A percentile compares a stretch with the other conserved stretches of the same genome.
These are phyloP conservation scores for Thomomys bottae DNA, from an alignment of 2,113 vertebrate species.

Conservation along the genomic window DNA sequence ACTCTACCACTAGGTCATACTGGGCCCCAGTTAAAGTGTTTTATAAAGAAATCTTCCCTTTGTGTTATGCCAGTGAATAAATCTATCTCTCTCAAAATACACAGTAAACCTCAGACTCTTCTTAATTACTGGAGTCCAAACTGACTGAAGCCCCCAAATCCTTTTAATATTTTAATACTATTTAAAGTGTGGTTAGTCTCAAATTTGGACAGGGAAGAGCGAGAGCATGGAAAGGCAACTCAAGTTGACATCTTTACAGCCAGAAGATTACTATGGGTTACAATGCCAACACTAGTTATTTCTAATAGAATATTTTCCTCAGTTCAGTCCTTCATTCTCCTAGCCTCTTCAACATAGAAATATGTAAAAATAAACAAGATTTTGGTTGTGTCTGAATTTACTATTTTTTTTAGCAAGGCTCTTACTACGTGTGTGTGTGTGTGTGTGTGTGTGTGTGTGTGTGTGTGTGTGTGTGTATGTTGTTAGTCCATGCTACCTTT, in stretches of 20 bases:
- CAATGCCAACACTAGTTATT: background rate
- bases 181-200: background rate
- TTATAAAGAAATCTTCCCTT: constrained; percentile 48
- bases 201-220: background rate
- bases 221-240: background rate
- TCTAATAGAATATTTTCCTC: background rate
- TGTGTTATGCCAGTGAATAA: constrained; percentile 44
- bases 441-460: too few species aligned
- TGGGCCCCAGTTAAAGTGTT: background rate
- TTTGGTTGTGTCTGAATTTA: too few species aligned
- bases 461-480: too few species aligned
- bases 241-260: background rate
- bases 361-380: background rate
- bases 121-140: background rate
- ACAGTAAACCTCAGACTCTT: background rate
- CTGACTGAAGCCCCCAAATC: background rate
- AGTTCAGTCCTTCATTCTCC: background rate
- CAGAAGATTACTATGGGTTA: background rate
- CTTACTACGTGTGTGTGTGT: too few species aligned
- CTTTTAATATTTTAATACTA: background rate
- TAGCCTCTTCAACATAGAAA: background rate
- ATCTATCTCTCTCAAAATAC: background rate
- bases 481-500: background rate
- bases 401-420: too few species aligned
- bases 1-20: too few species aligned